Conservation (phyloP, 2,797 vertebrate genomes). For the Ciconia nigra region DNA sequence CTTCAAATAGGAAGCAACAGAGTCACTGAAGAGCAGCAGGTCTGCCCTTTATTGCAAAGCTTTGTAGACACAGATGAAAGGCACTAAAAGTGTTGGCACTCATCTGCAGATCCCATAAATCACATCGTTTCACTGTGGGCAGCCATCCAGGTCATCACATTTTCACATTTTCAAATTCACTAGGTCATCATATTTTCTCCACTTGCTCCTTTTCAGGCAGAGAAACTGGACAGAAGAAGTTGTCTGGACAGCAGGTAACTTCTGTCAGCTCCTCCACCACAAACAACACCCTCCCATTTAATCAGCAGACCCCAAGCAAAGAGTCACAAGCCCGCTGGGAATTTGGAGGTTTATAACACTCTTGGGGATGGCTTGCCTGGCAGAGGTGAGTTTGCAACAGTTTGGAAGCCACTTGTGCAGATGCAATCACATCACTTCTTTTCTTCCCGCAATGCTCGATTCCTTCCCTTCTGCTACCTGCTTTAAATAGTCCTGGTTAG, state of each 20-base stretch:
- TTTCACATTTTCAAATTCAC: not conserved
- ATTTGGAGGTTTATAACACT: not conserved
- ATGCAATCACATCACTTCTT: not conserved
- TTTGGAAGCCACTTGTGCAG: not conserved
- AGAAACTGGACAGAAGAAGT: not conserved
- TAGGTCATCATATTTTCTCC: not conserved
- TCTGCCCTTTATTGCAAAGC: not conserved
- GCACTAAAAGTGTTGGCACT: not conserved
- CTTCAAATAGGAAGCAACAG: not conserved
- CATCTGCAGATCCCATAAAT: not conserved
- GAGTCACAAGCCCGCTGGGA: not conserved
- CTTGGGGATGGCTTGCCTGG: not conserved
- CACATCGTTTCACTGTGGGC: not conserved
- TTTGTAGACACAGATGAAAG: not conserved
- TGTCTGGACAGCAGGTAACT: not conserved
- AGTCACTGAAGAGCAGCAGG: not conserved
- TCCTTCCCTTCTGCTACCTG: not conserved
- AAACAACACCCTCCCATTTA: not conserved
- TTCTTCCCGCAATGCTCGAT: rapidly evolving
- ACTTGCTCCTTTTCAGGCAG: not conserved
- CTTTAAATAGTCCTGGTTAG: not conserved
- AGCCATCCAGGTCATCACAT: not conserved
- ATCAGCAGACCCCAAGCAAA: not conserved
- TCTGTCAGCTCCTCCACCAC: not conserved
- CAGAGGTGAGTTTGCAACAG: not conserved